Conservation (phyloP, 2,888 invertebrate genomes). For the Polydrusus cervinus region DNA sequence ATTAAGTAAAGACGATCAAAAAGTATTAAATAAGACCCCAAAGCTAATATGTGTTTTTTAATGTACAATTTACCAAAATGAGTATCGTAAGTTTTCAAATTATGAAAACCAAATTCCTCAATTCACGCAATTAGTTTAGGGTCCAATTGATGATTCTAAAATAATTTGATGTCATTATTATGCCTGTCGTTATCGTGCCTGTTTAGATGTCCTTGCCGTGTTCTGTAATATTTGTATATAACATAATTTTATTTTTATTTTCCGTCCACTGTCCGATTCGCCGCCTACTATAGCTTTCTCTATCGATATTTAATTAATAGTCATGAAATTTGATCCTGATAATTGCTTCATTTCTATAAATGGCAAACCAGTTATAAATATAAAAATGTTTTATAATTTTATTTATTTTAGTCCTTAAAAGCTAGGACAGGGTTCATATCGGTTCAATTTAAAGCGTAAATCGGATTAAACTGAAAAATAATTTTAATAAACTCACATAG, state of each 20-base stretch:
- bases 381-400: not conserved
- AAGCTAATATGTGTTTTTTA: too few relatives aligned
- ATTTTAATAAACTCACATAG: too few relatives aligned
- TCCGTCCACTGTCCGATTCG: not conserved
- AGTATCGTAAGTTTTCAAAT: too few relatives aligned
- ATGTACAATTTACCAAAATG: too few relatives aligned
- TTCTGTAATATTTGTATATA: slow-evolving; percentile 11
- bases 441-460: not conserved
- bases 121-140: too few relatives aligned
- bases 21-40: too few relatives aligned
- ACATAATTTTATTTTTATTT: not conserved
- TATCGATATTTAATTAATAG: not conserved
- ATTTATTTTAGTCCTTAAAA: not conserved
- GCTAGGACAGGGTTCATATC: not conserved
- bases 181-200: not conserved
- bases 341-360: slow-evolving; percentile 6
- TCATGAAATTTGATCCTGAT: slow-evolving; percentile 1
- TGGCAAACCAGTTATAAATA: not conserved
- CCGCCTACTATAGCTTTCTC: slow-evolving; percentile 13
- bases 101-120: too few relatives aligned
- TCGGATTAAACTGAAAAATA: not conserved
- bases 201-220: slow-evolving; percentile 14
- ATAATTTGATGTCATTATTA: too few relatives aligned
- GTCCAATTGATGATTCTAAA: too few relatives aligned
- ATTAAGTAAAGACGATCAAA: too few relatives aligned